Conservation (phyloP, 2,797 vertebrate species). For the Oryzias dopingdopingensis region DNA sequence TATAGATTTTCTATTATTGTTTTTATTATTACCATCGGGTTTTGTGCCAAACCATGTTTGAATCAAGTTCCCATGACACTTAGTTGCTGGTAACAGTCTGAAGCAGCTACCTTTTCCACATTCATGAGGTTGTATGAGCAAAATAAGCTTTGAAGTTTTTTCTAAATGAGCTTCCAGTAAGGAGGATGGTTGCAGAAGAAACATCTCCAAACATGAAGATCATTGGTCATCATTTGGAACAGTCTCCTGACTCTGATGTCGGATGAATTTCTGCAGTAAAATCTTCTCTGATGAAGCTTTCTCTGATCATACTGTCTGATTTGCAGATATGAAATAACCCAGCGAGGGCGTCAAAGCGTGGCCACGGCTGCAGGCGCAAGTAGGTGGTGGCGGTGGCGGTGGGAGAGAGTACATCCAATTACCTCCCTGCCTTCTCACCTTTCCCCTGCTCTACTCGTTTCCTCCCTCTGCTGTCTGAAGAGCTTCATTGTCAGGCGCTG, state of each 20-base stretch:
- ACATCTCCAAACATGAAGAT: not conserved
- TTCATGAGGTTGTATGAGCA: too few relatives aligned
- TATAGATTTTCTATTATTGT: too few relatives aligned
- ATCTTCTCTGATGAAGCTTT: not conserved
- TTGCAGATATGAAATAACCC: slow-evolving; percentile 44
- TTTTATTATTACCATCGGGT: too few relatives aligned
- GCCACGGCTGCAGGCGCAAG: slow-evolving; percentile 32
- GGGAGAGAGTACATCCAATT: slow-evolving; percentile 20
- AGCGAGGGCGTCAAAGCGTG: slow-evolving; percentile 45
- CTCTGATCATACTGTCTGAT: slow-evolving; percentile 26
- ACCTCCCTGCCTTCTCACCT: slow-evolving; percentile 23
- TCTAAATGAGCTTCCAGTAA: too few relatives aligned
- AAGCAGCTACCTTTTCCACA: too few relatives aligned
- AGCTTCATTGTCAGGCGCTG: slow-evolving; percentile 22
- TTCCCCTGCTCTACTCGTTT: slow-evolving; percentile 3
- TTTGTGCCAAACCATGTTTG: too few relatives aligned
- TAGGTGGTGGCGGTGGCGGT: not conserved
- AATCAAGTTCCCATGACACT: too few relatives aligned
- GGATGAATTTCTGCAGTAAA: not conserved
- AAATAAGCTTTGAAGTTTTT: not conserved
- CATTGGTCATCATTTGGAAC: not conserved
- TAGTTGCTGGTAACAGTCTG: too few relatives aligned
- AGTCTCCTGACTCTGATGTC: slow-evolving; percentile 21
- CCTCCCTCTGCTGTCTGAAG: slow-evolving; percentile 11
- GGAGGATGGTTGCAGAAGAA: not conserved